Conservation (phyloP, 1,140 invertebrate species). For the Planococcus citri region DNA sequence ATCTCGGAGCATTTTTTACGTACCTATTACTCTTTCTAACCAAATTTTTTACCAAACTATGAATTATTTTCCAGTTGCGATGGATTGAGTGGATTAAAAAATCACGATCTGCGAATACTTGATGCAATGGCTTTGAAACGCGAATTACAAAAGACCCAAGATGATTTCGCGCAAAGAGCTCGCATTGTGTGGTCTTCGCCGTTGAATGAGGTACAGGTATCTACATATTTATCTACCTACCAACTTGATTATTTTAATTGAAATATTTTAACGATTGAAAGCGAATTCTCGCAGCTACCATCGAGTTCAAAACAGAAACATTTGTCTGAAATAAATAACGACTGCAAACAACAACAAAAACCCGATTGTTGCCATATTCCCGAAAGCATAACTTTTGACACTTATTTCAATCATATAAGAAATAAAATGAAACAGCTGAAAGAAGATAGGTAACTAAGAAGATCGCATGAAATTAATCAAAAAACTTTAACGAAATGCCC, state of each 20-base stretch:
- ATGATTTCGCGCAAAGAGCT: slow-evolving; percentile 28
- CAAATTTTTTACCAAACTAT: too few species aligned
- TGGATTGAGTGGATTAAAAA: background rate
- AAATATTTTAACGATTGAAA: too few species aligned
- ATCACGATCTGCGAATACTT: slow-evolving; percentile 29
- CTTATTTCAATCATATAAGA: slow-evolving; percentile 24
- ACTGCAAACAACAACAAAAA: background rate
- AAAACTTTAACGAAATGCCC: background rate
- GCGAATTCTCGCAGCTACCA: too few species aligned
- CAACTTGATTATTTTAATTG: too few species aligned
- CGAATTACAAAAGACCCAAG: slow-evolving; percentile 26
- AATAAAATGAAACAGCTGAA: slow-evolving; percentile 29
- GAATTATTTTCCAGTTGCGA: background rate
- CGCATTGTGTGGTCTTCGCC: slow-evolving; percentile 27
- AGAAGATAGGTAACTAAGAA: slow-evolving; percentile 28
- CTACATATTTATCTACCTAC: too few species aligned
- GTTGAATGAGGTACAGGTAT: background rate
- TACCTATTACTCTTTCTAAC: too few species aligned
- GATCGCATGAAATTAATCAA: too few species aligned
- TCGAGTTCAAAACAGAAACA: too few species aligned
- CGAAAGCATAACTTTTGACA: slow-evolving; percentile 27
- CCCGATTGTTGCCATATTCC: background rate
- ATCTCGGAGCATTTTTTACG: too few species aligned
- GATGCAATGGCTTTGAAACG: slow-evolving; percentile 29
- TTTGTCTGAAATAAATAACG: too few species aligned